Evolutionary conservation across 2,797 vertebrate species (phyloP), one percentile per base, ranked within the genome.

Genomic region (Philypnodon macrostomus): DNA sequence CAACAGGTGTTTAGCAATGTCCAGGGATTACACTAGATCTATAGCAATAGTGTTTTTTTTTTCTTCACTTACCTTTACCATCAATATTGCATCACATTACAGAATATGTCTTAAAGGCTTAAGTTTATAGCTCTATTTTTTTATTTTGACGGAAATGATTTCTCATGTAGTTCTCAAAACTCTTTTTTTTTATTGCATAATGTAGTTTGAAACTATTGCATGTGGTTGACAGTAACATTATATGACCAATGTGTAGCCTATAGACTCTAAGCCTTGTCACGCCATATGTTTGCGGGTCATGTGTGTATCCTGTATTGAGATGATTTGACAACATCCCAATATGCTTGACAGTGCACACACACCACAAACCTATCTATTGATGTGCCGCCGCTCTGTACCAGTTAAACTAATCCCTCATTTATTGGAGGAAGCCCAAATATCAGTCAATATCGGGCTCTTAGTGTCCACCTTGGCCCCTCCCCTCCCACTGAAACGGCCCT

Each of bases 391-490:
- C 60, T 48, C 38, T 60, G 64, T 67, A 71, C 70, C 81, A 60
- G 76, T 76, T 81, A 70, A 78, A 41, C 53, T 84, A 86, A 88
- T 87, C 81, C 80, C 58, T 56, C 71, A 42, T 77, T 78, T 78
- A 81, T 79, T 78, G 72, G 73, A 80, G 46, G 73, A 49, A 68
- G 61, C 75, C 73, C 77, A 87, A 86, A 84, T 86, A 87, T 87
- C 79, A 77, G 75, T 85, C 81, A 75, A 75, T 85, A 83, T 81
- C 51, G 47, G 48, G 61, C 70, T 81, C 65, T 78, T 65, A 80
- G 71, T 23, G 60, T 64, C 72, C 68, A 48, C 57, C 56, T 10
- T 30, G 24, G 33, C 49, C 58, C 58, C 51, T 51, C 64, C 52
- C 36, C 54, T 73, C 73, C 75, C 67, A 44, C 67, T 83, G 80